Conservation (phyloP, 2,113 vertebrate genomes). For the Pheucticus melanocephalus region DNA sequence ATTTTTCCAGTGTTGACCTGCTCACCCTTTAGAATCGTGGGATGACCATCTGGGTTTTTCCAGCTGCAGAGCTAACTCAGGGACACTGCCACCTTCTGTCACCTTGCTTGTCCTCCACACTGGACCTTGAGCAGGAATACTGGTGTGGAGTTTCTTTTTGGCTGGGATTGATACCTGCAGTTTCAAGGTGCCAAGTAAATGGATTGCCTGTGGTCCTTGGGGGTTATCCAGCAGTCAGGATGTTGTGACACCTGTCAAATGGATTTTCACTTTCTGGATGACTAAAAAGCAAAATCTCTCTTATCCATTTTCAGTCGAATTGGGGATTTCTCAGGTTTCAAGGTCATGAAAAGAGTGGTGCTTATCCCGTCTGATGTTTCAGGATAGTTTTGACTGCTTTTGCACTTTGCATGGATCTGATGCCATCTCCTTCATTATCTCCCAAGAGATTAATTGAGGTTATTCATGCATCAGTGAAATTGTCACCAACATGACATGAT, state of each 20-base stretch:
- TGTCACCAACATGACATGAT: background rate
- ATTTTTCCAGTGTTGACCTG: background rate
- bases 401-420: constrained; percentile 2
- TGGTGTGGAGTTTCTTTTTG: constrained; percentile 25
- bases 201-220: background rate
- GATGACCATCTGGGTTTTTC: background rate
- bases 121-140: background rate
- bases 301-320: constrained; percentile 53
- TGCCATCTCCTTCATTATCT: background rate
- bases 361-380: constrained; percentile 7
- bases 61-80: background rate
- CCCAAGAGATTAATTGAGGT: background rate
- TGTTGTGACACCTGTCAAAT: constrained; percentile 67
- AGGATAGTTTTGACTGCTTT: constrained; percentile 15
- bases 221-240: constrained; percentile 33
- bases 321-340: constrained; percentile 68
- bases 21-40: fast-evolving
- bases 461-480: background rate
- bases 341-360: constrained; percentile 50
- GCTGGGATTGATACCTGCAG: background rate
- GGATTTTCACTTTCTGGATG: constrained; percentile 51
- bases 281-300: constrained; percentile 38
- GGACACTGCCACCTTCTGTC: background rate
- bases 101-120: background rate
- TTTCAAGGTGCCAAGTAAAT: background rate